A percentile compares a stretch with the other conserved stretches of the same genome.
These are phyloP conservation scores for Achroia grisella DNA, from an alignment of 1,140 invertebrate genomes.

Conservation along the genomic window DNA sequence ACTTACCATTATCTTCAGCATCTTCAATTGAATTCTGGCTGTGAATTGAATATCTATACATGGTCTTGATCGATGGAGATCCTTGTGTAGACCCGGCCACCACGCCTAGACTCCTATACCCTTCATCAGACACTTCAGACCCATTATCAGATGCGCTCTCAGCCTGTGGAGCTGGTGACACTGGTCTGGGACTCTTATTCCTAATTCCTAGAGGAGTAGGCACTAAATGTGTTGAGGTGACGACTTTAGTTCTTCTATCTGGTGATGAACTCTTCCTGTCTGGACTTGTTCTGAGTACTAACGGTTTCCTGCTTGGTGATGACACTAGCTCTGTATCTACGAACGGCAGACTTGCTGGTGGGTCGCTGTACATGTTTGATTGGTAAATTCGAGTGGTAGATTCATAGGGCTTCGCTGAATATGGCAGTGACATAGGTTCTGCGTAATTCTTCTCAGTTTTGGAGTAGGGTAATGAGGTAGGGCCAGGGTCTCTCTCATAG, in stretches of 20 bases:
- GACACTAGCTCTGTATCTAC: constrained; percentile 45
- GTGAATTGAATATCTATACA: constrained; percentile 77
- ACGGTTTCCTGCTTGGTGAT: constrained; percentile 43
- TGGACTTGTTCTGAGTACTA: constrained; percentile 62
- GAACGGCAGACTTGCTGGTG: constrained; percentile 55
- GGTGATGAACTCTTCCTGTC: constrained; percentile 53
- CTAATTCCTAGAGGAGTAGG: constrained; percentile 51
- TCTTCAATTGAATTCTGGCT: constrained; percentile 80
- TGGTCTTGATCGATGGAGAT: constrained; percentile 59
- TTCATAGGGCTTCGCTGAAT: constrained; percentile 30
- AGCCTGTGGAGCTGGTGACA: constrained; percentile 53
- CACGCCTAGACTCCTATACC: constrained; percentile 86
- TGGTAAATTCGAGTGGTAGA: constrained; percentile 36
- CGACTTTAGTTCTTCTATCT: constrained; percentile 53
- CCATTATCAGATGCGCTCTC: constrained; percentile 86
- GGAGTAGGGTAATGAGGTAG: constrained; percentile 47
- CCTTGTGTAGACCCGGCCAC: constrained; percentile 72
- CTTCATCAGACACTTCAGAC: constrained; percentile 90
- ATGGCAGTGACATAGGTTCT: constrained; percentile 62
- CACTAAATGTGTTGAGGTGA: constrained; percentile 52
- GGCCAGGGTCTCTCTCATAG: constrained; percentile 79
- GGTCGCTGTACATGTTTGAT: constrained; percentile 47
- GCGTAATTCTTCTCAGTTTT: constrained; percentile 48
- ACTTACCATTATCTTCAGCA: constrained; percentile 79
- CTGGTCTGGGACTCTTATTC: constrained; percentile 56